Base-by-base conservation (phyloP, 2,888 invertebrate genomes). In the Alsophila aescularia region DNA sequence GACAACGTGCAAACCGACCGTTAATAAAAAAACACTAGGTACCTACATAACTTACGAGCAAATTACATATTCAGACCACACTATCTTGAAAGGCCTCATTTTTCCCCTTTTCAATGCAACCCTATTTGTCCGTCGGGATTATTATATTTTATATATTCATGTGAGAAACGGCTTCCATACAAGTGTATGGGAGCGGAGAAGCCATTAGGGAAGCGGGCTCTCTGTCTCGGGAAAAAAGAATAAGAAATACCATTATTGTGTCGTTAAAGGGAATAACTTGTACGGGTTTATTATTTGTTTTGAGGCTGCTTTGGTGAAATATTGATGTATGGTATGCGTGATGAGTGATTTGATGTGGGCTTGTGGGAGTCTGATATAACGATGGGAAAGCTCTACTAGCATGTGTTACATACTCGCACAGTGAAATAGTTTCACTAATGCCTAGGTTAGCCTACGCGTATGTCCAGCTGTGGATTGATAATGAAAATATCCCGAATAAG, bases 171-270 rank as follows among this genome's bases (percentile, higher is more conserved):
- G 67, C 53, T 54, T 49, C 48, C 52, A 52, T 57, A 49, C 48
- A 49, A 41, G 40, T 44, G 53, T 53, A 56, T 58, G 59, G 57
- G 52, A 58, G 62, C 59, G 45, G 53, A 52, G 62, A 52, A 55
- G 59, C 67, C 75, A 76, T 72, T 72, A 72, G 72, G 50, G 68
- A 60, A 64, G 54, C 64, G 66, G 71, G 63, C 62, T 64, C 67
- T 75, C 76, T 70, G 67, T 76, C 73, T 34, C 42, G 64, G 59
- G 67, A 36, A 56, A 55, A 52, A 52, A 31, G 32, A 45, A 44
- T 36, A 59, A 48, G 43, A 55, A 59, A 52, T 24, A 29, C 56
- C 52, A 56, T 52, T 60, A 62, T 55, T 51, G 34, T 53, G 56
- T 56, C 48, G 58, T 60, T 62, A 58, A 56, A 62, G 59, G 53